Base-by-base conservation (phyloP, 2,888 invertebrate species). In the Brenthis ino region DNA sequence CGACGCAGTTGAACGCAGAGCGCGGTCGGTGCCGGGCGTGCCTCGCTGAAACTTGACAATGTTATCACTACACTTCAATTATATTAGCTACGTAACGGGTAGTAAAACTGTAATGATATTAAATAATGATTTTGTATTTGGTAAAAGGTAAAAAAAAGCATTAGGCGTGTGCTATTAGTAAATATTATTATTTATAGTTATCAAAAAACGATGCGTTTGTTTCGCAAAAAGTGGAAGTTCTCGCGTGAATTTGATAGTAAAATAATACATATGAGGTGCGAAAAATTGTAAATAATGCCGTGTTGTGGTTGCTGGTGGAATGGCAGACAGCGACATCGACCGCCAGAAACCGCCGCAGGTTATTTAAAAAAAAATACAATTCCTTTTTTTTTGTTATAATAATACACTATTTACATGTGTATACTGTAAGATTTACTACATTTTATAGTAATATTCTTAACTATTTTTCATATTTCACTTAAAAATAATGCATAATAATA, bases 261-360 rank as follows among this genome's bases (percentile, higher is more conserved):
- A 43, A 37, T 37, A 43, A 24, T 60, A 64, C 57, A 50, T 57
- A 67, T 74, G 69, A 16, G 50, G 70, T 75, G 74, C 72, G 64
- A 68, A 68, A 37, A 68, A 54, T 66, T 68, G 51, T 71, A 70
- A 74, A 69, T 75, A 78, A 92, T 93, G 93, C 89, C 92, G 74
- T 93, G 93, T 78, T 93, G 93, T 81, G 92, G 92, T 12, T 93
- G 93, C 79, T 93, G 93, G 93, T 92, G 93, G 91, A 91, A 87
- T 67, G 91, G 93, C 77, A 86, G 91, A 78, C 92, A 91, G 82
- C 82, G 93, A 77, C 93, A 92, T 77, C 89, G 93, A 75, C 93
- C 91, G 60, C 91, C 92, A 71, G 89, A 92, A 64, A 74, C 85
- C 70, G 80, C 77, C 68, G 70, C 85, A 90, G 92, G 92, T 92